A percentile compares a stretch with the other conserved stretches of the same genome.
Evolutionary conservation across 2,113 vertebrate species (phyloP).

Genomic region (Calyptommatus sinebrachiatus): DNA sequence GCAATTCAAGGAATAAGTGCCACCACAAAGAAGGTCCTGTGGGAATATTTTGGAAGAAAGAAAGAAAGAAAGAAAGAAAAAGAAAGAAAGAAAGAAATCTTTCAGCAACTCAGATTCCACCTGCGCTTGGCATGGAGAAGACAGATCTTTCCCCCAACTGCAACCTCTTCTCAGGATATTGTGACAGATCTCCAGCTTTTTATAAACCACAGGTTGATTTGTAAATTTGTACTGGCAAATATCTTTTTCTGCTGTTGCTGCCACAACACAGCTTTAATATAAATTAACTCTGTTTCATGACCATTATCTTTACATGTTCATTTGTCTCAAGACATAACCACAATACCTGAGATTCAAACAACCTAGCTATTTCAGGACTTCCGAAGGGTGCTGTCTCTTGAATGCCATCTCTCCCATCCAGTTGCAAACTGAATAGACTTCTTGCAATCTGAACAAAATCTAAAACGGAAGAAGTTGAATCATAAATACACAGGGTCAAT

Average conservation of each 20-base stretch:
- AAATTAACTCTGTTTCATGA: neutral
- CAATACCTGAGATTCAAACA: conserved; percentile 72
- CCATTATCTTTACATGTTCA: neutral
- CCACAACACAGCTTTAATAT: neutral
- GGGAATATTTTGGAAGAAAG: neutral
- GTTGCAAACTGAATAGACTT: conserved; percentile 75
- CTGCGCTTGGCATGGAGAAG: no score
- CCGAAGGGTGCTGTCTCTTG: conserved; percentile 46
- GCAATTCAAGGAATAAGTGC: neutral
- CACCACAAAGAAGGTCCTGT: neutral
- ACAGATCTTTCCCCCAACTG: no score
- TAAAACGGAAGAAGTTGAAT: conserved; percentile 55
- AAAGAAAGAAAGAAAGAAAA: no score
- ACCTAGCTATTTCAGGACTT: conserved; percentile 59
- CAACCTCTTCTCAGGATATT: neutral
- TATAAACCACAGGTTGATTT: neutral
- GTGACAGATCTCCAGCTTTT: neutral
- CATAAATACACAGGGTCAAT: neutral
- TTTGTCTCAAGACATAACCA: neutral
- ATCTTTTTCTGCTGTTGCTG: neutral
- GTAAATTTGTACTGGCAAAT: no score
- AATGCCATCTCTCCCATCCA: conserved; percentile 57
- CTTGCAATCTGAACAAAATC: conserved; percentile 80
- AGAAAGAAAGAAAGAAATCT: no score
- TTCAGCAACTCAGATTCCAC: no score